Base-by-base conservation (phyloP, 2,113 vertebrate genomes). In the Scalopus aquaticus region DNA sequence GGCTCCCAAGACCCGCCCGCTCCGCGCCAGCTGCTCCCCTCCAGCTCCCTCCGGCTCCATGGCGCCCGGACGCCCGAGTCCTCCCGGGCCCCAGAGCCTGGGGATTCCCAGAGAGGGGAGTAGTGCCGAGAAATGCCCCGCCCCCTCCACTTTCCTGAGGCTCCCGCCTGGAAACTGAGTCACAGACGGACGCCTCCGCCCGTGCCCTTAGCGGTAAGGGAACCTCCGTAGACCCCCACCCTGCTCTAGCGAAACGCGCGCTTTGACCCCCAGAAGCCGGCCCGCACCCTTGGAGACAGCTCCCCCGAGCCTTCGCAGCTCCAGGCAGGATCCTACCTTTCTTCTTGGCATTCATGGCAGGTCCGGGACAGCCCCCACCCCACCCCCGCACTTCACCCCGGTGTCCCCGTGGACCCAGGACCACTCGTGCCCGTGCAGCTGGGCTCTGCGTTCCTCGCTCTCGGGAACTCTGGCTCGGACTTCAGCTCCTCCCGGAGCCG, bases 331-430 rank as follows among this genome's bases (percentile, higher is more conserved):
- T 84, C 95, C 81, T 97, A 97, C 97, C 97, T 97, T 28, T 97
- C 94, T 97, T 97, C 77, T 97, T 97, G 94, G 95, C 22, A 78
- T 79, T 97, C 97, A 97, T 97, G 95, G 89, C 96, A 22, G 69
- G 86, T 95, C 83, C 24, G 1, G 42, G 74, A 65, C 15, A 15
- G 82, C 19, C 56, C 13, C 70, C 39, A 22, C 35, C 67, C 65
- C 65, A 72, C 69, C 51, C 51, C 46, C 15, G 15, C 30, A 37
- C 84, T 90, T 28, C 28, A 28, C 82, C 85, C 60, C 60, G 11
- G 44, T 49, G 73, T 74, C 67, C 84, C 65, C 11, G 17, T 39
- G 30, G 30, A 44, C 94, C 85, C 81, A 17, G 67, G 85, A 82
- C 69, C 79, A 30, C 93, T 92, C 51, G 69, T 91, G 79, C 93